Evolutionary conservation across 2,888 invertebrate species (phyloP), one percentile per base, ranked within the genome.

Genomic region (Drosophila ochracea): DNA sequence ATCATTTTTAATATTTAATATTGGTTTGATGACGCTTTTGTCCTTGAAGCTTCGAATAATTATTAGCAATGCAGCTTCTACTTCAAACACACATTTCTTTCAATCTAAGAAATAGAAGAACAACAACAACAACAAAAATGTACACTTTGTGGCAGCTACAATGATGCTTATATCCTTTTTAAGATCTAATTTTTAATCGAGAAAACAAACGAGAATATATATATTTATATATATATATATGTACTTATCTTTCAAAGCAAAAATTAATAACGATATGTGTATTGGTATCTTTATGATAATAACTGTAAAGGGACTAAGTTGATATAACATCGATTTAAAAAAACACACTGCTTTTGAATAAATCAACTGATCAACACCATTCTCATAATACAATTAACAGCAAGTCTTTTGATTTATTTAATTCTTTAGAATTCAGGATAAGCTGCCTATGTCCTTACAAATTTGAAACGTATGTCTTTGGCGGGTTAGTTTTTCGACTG

Each of bases 141-240:
- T 68, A 80, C 73, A 77, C 66, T 61, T 83, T 83, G 81, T 84
- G 84, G 80, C 82, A 80, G 86, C 89, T 90, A 78, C 77, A 76
- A 91, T 76, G 84, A 89, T 84, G 90, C 85, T 84, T 91, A 75
- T 87, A 75, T 87, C 79, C 85, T 85, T 82, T 73, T 77, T 83
- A 81, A 86, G 77, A 86, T 63, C 71, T 80, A 82, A 72, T 73
- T 76, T 88, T 73, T 80, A 84, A 76, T 82, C 69, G 67, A 80
- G 66, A 43, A 60, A 78, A 63, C 78, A 57, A 28, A n/a, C 37
- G 28, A 57, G 28, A 78, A 35, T 35, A 65, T 67, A 59, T 71
- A 74, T 62, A 62, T 37, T 47, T 47, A 47, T 47, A 68, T 54
- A 72, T 60, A 60, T 60, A 64, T 53, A 69, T 35, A 72, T 60